Evolutionary conservation across 2,797 vertebrate genomes (phyloP), one percentile per base, ranked within the genome.

Genomic region (Lepus oiostolus): DNA sequence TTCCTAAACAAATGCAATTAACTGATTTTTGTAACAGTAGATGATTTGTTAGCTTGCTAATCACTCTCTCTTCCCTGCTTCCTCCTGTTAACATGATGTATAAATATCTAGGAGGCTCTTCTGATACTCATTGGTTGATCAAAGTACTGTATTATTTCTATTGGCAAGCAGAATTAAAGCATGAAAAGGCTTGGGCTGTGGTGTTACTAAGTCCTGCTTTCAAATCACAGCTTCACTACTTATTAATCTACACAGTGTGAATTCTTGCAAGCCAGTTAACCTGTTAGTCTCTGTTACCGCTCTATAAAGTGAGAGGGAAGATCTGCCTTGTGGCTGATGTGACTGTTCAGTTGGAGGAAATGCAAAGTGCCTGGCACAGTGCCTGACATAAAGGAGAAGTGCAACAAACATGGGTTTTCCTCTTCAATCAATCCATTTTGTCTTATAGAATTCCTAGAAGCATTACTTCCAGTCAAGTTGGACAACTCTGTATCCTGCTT

Each of bases 31-130:
- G n/a, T 70, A 94, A 91, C 79, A 84, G 70, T 92, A 32, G 63
- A 86, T 96, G 88, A 84, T 76, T 95, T 88, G 93, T 82, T 94
- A 80, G 72, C 80, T 94, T 77, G 52, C 83, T 97, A 91, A 94
- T 94, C 96, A 65, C 83, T 90, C 65, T 81, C 35, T 85, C 62
- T 84, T 79, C 91, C 16, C 2, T 54, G 83, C 10, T 68, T 67
- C 75, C 74, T 35, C 82, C 68, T 82, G 80, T 94, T 65, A 91
- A 58, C 30, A 63, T 50, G 80, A 85, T 79, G 38, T 63, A 5
- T 85, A 65, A 88, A 76, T 77, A 90, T 86, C 65, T 84, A 28
- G n/a, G 90, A 77, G 70, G 38, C 24, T 35, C 54, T 88, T 91
- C 58, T 22, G 58, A 85, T 65, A 63, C 68, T 88, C 89, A 47